phyloP scores from a whole-genome alignment of 2,113 vertebrate genomes.

The Microtus pennsylvanicus region DNA sequence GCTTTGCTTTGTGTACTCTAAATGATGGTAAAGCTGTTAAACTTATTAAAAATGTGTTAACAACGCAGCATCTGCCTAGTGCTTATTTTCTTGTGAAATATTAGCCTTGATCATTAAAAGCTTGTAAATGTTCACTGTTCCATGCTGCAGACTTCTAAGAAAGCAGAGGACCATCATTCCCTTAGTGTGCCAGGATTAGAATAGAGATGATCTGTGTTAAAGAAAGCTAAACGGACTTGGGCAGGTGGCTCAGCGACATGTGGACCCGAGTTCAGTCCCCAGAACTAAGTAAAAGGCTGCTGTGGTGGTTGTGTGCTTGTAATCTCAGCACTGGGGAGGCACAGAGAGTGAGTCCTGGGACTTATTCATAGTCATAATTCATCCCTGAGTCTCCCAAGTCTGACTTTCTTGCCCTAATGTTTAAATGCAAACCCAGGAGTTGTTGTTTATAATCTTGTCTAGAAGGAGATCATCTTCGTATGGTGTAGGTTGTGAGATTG shows the following conservation, averaged over 20 bases:
- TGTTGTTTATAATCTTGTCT: slow-evolving; percentile 45
- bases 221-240: neutral
- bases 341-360: neutral
- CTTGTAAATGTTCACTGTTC: neutral
- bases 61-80: neutral
- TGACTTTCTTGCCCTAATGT: neutral
- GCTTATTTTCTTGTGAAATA: slow-evolving; percentile 19
- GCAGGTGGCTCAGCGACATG: no score
- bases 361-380: neutral
- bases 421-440: slow-evolving; percentile 39
- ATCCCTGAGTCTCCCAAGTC: neutral
- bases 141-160: neutral
- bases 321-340: neutral
- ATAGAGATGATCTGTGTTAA: neutral
- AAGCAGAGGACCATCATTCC: neutral
- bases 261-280: neutral
- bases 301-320: neutral
- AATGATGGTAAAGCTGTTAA: slow-evolving; percentile 30
- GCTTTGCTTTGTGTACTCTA: neutral
- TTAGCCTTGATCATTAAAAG: neutral
- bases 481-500: slow-evolving; percentile 32
- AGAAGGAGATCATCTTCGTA: slow-evolving; percentile 26
- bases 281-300: neutral
- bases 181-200: slow-evolving; percentile 23
- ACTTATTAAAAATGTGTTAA: slow-evolving; percentile 39